Base-by-base conservation (phyloP, 1,140 invertebrate species). In the Odontomachus brunneus region DNA sequence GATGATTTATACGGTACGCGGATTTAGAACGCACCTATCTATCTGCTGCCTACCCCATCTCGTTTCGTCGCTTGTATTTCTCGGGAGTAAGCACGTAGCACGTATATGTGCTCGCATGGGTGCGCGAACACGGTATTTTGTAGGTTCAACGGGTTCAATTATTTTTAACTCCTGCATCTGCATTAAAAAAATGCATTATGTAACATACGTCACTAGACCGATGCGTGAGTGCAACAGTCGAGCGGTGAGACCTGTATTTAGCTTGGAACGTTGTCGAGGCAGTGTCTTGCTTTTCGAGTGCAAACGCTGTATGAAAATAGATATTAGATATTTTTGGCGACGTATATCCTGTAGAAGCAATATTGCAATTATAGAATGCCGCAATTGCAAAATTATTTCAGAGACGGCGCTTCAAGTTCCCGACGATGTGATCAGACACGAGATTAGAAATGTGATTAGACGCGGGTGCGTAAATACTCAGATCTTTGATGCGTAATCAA, bases 11-110 rank as follows among this genome's bases (percentile, higher is more conserved):
- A 53, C 48, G 38, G 78, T 63, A 62, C 48, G 73, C 63, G 53
- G 62, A 83, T 83, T 83, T 66, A 83, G 82, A 83, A 73, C 69
- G 65, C 44, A 73, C 44, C 65, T 38, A 44, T n/a, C 19, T 49
- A 26, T 38, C 38, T 33, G 5, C 29, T 5, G n/a, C 5, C 29
- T 33, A 33, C 29, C 29, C 29, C 38, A 11, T 11, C 38, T 0
- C 38, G 38, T 11, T 11, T 0, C 9, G 9, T 44, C 38, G 38
- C 9, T 44, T 11, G 38, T 38, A 44, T 48, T 80, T 33, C 75
- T 29, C 33, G 17, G 24, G 29, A 26, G 11, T 65, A 17, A 55
- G 29, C 44, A 53, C 71, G 19, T 73, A 33, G n/a, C n/a, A n/a
- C n/a, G n/a, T n/a, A n/a, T n/a, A n/a, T n/a, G n/a, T n/a, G n/a